Evolutionary conservation across 1,140 invertebrate genomes (phyloP), one percentile per base, ranked within the genome.

Genomic region (Bombus huntii): DNA sequence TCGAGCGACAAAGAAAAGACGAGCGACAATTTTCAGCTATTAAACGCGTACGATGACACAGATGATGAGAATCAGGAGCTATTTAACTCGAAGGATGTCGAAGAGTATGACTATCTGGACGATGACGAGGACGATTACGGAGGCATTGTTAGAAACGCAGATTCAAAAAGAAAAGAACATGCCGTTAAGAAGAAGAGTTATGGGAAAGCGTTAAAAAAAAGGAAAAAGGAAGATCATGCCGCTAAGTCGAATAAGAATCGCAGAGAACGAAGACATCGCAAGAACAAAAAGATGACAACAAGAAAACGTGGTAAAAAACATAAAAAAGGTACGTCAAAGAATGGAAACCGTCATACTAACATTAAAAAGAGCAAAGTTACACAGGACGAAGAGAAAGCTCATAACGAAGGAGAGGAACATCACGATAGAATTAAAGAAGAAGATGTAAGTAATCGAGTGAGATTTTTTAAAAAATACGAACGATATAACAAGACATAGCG

Each of bases 401-500:
- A 15, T 8, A 25, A 59, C 0, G 65, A 75, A 31, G 2, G 31
- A 13, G 66, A 83, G 10, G 18, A 53, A 25, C 65, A 70, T 62
- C 72, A 62, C 8, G 75, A 80, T 37, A 75, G 76, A 37, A 47
- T 22, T 39, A 59, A 87, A 4, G 47, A 31, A 62, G 65, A 70
- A 25, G 66, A 87, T 57, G 88, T 90, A 57, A 90, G 89, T 88
- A 25, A 72, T 31, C 25, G 12, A 28, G 3, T 4, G 47, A 70
- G 22, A n/a, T 39, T 31, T 53, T 42, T 22, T 37, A 1, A 31
- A 25, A 68, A 3, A 0, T 15, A 8, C 25, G 42, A n/a, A 9
- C 28, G 9, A 5, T 28, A 12, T 15, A 31, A 22, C 12, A 1
- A 62, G n/a, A 22, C 2, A 1, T 37, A n/a, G 12, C n/a, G 8